phyloP scores from a whole-genome alignment of 2,888 invertebrate species.

The Cheiracanthium punctorium region DNA sequence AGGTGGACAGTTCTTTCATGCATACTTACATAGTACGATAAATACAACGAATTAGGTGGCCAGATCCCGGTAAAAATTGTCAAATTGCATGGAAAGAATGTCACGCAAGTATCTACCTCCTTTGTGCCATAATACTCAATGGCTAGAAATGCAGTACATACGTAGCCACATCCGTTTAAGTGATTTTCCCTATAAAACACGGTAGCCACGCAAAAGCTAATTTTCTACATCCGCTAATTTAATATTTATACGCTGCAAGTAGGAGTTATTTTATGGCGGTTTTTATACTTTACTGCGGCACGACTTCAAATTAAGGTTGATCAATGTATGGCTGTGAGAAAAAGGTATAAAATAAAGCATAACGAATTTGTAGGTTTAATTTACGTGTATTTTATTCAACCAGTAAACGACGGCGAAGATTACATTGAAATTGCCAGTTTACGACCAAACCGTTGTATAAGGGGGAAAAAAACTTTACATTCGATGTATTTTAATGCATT shows the following conservation, averaged over 20 bases:
- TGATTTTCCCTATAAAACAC: conserved; percentile 2
- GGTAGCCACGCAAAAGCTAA: conserved; percentile 4
- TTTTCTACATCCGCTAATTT: background rate
- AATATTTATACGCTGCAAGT: background rate
- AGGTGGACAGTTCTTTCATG: background rate
- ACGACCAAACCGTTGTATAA: too few relatives aligned
- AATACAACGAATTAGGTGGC: background rate
- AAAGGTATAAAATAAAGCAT: too few relatives aligned
- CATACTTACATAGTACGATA: background rate
- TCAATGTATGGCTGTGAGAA: too few relatives aligned
- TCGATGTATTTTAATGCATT: too few relatives aligned
- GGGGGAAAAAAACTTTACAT: too few relatives aligned
- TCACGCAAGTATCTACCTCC: background rate
- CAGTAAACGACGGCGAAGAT: too few relatives aligned
- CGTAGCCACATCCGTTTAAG: conserved; percentile 2
- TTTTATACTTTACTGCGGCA: too few relatives aligned
- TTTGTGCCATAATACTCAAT: background rate
- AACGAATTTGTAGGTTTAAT: too few relatives aligned
- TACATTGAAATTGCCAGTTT: too few relatives aligned
- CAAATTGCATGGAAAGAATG: background rate
- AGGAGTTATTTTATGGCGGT: too few relatives aligned
- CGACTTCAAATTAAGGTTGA: too few relatives aligned
- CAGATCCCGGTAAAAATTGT: background rate
- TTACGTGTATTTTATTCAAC: too few relatives aligned
- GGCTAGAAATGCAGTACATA: background rate